Evolutionary conservation across 2,888 invertebrate genomes (phyloP), one percentile per base, ranked within the genome.

Genomic region (Leucophora obtusa): DNA sequence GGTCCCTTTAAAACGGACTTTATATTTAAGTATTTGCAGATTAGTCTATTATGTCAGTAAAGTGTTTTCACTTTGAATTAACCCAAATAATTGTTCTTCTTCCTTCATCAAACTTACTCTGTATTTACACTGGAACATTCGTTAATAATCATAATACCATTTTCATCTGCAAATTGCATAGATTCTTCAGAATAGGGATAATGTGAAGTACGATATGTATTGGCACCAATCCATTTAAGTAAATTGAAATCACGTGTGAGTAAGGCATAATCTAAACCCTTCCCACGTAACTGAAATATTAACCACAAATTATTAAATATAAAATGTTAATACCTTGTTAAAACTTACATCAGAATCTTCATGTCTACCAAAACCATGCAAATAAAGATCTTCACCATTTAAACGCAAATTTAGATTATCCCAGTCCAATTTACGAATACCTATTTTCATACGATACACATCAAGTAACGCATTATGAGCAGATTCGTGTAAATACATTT

Each of bases 141-240:
- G 87, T 97, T 96, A 79, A 99, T 96, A 63, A 99, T 95, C 92
- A 97, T 97, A 84, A 98, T 96, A 14, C 98, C 98, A 74, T 95
- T 92, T 85, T 95, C 93, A 88, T 98, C 98, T 0, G 98, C 97
- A 87, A 97, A 92, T 87, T 98, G 96, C 93, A 98, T 96, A 68
- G 98, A 95, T 90, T 98, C 98, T 86, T 99, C 98, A 0, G 98
- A 97, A 90, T 99, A 99, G 0, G 99, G 98, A 90, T 99, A 99
- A 90, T 99, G 99, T 0, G 98, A 98, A 0, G 99, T 99, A 28
- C 98, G 93, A 91, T 97, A 98, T 0, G 96, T 94, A 90, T 98
- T 99, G 0, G 96, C 98, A 0, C 98, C 98, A 58, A 98, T 92
- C 99, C 99, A 99, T 88, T 95, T 94, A 63, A 99, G 93, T 69